phyloP scores from a whole-genome alignment of 1,140 invertebrate species.

The Cryptotermes secundus region DNA sequence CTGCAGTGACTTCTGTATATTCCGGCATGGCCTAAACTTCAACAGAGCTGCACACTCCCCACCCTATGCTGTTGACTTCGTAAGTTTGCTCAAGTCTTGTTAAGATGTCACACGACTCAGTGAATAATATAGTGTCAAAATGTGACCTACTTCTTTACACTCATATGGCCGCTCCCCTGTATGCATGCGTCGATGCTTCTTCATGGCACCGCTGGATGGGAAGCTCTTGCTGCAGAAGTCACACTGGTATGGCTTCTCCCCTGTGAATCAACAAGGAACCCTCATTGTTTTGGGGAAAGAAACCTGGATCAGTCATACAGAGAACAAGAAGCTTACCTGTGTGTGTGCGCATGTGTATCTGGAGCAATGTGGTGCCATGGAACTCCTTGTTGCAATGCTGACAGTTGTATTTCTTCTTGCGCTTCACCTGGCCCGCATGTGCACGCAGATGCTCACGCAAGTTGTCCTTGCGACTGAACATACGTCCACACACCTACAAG shows the following conservation, averaged over 20 bases:
- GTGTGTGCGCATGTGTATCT: constrained; percentile 69
- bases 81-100: no score
- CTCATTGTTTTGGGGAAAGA: not conserved
- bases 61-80: no score
- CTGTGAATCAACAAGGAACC: constrained; percentile 42
- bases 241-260: constrained; percentile 64
- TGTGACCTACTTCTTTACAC: constrained; percentile 56
- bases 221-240: constrained; percentile 67
- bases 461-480: constrained; percentile 75
- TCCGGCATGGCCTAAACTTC: no score
- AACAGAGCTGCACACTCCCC: no score
- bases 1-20: no score
- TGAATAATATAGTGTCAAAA: no score
- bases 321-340: constrained; percentile 52
- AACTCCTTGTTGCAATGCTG: constrained; percentile 70
- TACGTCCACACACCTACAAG: constrained; percentile 67
- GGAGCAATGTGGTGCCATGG: constrained; percentile 62
- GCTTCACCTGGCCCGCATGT: constrained; percentile 65
- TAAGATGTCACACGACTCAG: no score
- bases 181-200: constrained; percentile 77
- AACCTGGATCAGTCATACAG: not conserved
- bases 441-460: constrained; percentile 70
- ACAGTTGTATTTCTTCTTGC: constrained; percentile 65
- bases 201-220: constrained; percentile 68
- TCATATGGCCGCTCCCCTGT: constrained; percentile 77